Conservation (phyloP, 2,113 vertebrate genomes). For the Heterochromis multidens region DNA sequence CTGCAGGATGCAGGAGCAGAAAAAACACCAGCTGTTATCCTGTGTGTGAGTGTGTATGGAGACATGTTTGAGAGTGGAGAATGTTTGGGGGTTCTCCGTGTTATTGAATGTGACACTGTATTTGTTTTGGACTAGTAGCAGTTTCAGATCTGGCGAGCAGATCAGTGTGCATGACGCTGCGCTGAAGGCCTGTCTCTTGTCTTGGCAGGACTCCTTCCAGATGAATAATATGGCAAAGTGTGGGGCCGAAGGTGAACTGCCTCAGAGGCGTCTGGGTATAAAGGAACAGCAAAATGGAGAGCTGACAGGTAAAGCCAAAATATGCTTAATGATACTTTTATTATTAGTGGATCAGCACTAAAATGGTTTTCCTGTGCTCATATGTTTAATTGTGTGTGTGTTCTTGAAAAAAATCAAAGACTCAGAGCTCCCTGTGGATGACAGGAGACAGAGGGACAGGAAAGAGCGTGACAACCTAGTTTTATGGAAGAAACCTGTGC, state of each 20-base stretch:
- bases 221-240: slow-evolving; percentile 82
- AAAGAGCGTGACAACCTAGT: slow-evolving; percentile 82
- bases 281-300: slow-evolving; percentile 82
- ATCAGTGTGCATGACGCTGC: not conserved
- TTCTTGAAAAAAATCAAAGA: slow-evolving; percentile 48
- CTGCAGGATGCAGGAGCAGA: slow-evolving; percentile 25
- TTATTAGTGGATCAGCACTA: not conserved
- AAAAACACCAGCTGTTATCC: not conserved
- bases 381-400: not conserved
- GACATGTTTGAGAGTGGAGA: not conserved
- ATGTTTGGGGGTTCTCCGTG: not conserved
- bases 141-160: not conserved
- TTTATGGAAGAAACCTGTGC: slow-evolving; percentile 83
- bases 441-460: slow-evolving; percentile 76
- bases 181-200: not conserved
- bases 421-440: slow-evolving; percentile 62
- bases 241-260: slow-evolving; percentile 73
- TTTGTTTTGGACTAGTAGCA: not conserved
- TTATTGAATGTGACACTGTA: not conserved
- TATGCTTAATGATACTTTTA: not conserved
- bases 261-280: slow-evolving; percentile 74
- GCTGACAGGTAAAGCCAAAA: slow-evolving; percentile 70
- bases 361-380: not conserved
- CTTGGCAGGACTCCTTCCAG: slow-evolving; percentile 25
- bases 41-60: not conserved